Evolutionary conservation across 2,888 invertebrate genomes (phyloP), one percentile per base, ranked within the genome.

Genomic region (Hermodice carunculata): DNA sequence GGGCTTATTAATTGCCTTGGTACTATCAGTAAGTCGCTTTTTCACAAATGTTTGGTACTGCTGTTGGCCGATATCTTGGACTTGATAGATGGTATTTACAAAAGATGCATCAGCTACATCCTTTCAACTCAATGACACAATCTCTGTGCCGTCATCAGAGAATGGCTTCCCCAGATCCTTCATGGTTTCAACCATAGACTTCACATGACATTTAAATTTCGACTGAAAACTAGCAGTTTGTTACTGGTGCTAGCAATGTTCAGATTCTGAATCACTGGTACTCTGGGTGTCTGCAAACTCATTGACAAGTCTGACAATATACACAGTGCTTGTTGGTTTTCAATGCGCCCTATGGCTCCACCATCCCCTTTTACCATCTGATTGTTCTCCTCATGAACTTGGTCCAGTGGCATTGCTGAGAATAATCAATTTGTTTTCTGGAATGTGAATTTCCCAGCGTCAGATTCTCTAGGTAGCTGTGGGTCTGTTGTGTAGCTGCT

Each of bases 161-260:
- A 65, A 65, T 3, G 61, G 65, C 34, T 65, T 65, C 40, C 61
- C 61, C 32, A 65, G 34, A 5, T 52, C 53, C 32, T 61, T 54
- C 64, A 65, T 53, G 6, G 64, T 34, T 31, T 64, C 60, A 6
- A 64, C 51, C 6, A 65, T 19, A 22, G 53, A 53, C 26, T 67
- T 19, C 5, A 64, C 62, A 65, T 63, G 46, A 61, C 4, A 4
- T 34, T 64, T 64, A 26, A 37, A 65, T 24, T 65, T 37, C 22
- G 14, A 4, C 32, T 66, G 64, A 26, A 29, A 65, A 24, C 66
- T 53, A 17, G n/a, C 24, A 44, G 34, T 57, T 34, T 65, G 62
- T 31, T 66, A 53, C 65, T 66, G 64, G 24, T 64, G 64, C 26
- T 24, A 42, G 42, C n/a, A n/a, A n/a, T 66, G 64, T 42, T 66